Percentiles rank a stretch among this genome's conserved stretches.
phyloP scores from a whole-genome alignment of 2,113 vertebrate species.

The Cricetomys ansorgei region DNA sequence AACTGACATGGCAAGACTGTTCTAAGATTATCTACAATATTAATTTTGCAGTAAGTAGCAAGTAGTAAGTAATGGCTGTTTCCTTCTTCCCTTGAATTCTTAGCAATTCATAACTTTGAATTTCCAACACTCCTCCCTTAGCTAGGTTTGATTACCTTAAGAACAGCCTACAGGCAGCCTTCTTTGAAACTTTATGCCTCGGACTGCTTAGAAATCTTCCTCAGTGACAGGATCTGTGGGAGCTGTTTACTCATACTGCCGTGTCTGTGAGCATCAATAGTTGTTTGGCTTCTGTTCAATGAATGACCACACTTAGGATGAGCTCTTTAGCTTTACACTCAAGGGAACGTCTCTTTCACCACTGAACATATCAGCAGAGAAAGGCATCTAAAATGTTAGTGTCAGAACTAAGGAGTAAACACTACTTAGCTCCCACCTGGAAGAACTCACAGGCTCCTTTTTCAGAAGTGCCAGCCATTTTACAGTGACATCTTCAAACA shows the following conservation, averaged over 20 bases:
- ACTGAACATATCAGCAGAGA: conserved; percentile 31
- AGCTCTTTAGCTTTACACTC: conserved; percentile 66
- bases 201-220: conserved; percentile 26
- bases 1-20: not conserved
- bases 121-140: not conserved
- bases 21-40: not conserved
- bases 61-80: not conserved
- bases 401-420: not conserved
- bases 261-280: conserved; percentile 23
- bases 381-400: conserved; percentile 29
- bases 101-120: not conserved
- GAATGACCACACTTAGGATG: conserved; percentile 60
- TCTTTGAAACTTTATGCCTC: conserved; percentile 2
- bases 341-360: not conserved
- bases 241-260: conserved; percentile 44
- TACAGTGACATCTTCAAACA: conserved; percentile 15
- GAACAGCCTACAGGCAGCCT: not conserved
- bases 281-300: conserved; percentile 53
- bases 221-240: conserved; percentile 32
- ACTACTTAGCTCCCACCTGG: not conserved
- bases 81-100: not conserved
- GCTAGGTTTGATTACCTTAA: conserved; percentile 13
- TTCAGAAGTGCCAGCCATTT: not conserved
- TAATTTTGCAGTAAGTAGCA: not conserved
- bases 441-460: not conserved